phyloP scores from a whole-genome alignment of 53 echinoderm and acorn worm species.

The Antedon mediterranea region DNA sequence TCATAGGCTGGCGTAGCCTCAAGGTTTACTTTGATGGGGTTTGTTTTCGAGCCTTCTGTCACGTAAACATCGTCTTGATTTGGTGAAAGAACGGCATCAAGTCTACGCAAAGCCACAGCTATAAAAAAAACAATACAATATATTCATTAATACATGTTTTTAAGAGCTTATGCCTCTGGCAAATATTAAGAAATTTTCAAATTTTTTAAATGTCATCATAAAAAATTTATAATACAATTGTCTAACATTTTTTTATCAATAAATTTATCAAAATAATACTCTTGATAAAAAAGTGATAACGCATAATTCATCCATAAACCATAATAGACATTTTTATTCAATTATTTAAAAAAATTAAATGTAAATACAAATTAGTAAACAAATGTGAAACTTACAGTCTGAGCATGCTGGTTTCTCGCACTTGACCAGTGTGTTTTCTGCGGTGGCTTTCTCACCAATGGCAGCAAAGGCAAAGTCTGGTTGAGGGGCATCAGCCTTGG shows the following conservation, averaged over 20 bases:
- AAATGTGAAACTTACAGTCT: slow-evolving; percentile 62
- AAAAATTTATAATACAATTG: no score
- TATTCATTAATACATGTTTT: background rate
- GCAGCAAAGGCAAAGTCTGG: slow-evolving; percentile 67
- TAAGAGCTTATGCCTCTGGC: no score
- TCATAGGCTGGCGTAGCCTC: slow-evolving; percentile 22
- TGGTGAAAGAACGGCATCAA: background rate
- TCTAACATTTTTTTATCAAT: no score
- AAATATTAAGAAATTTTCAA: no score
- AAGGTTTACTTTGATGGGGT: slow-evolving; percentile 26
- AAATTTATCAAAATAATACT: no score
- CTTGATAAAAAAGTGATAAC: no score
- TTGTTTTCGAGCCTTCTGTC: slow-evolving; percentile 18
- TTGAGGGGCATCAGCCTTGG: slow-evolving; percentile 39
- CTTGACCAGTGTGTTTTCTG: slow-evolving; percentile 35
- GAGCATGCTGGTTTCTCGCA: slow-evolving; percentile 68
- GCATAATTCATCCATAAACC: no score
- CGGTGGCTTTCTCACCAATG: slow-evolving; percentile 17
- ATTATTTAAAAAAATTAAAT: no score
- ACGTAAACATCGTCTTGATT: slow-evolving; percentile 13
- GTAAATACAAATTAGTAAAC: no score
- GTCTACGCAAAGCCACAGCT: background rate
- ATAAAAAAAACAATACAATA: background rate
- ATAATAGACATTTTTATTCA: no score
- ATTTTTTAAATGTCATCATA: no score